These are phyloP conservation scores for Pholis gunnellus DNA, from an alignment of 2,113 vertebrate genomes.

Conservation along the genomic window DNA sequence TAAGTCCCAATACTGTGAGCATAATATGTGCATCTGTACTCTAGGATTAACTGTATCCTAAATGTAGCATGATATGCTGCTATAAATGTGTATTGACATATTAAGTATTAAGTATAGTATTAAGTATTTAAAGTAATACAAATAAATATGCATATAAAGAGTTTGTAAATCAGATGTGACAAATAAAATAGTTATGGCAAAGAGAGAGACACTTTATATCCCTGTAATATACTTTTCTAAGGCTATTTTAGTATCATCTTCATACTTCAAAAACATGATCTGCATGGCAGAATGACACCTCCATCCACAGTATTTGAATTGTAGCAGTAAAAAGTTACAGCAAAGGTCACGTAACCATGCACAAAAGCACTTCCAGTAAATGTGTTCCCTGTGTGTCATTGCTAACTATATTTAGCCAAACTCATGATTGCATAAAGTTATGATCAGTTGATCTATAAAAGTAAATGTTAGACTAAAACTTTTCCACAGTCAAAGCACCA, in stretches of 20 bases:
- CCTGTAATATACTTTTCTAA: neutral
- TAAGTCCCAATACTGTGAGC: neutral
- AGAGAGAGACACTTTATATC: neutral
- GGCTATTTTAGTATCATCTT: neutral
- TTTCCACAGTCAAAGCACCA: constrained; percentile 20
- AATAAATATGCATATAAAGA: neutral
- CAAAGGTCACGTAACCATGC: constrained; percentile 1
- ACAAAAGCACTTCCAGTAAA: constrained; percentile 24
- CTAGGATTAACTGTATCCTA: neutral
- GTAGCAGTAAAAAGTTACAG: neutral
- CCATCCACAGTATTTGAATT: neutral
- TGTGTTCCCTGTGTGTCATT: neutral
- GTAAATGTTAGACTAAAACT: constrained; percentile 20
- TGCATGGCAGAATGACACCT: neutral
- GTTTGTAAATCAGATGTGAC: too few relatives aligned
- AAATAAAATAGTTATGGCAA: neutral
- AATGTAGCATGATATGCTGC: neutral
- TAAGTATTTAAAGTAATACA: neutral
- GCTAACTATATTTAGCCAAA: constrained; percentile 20
- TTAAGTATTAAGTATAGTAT: too few relatives aligned
- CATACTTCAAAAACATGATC: constrained; percentile 1
- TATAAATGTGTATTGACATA: neutral
- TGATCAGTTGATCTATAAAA: constrained; percentile 9
- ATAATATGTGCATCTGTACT: neutral
- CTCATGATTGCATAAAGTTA: neutral